These are phyloP conservation scores for Drosophila dives DNA, from an alignment of 2,888 invertebrate species.

Conservation along the genomic window DNA sequence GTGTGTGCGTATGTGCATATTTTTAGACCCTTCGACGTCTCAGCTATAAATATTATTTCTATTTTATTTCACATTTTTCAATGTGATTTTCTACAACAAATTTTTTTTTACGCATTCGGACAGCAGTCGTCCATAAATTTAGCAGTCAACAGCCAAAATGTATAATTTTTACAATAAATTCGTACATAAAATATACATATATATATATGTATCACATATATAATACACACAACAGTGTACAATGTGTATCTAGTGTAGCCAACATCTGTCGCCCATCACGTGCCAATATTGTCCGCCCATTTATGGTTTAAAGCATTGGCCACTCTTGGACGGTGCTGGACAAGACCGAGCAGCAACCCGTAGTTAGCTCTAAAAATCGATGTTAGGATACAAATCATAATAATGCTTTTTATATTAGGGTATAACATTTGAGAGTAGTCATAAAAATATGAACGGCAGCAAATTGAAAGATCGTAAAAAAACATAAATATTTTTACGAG, in stretches of 20 bases:
- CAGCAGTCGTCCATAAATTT: conserved; percentile 61
- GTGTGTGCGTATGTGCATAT: conserved; percentile 27
- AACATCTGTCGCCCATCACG: conserved; percentile 48
- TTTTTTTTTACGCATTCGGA: conserved; percentile 43
- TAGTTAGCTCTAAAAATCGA: conserved; percentile 25
- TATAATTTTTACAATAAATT: conserved; percentile 58
- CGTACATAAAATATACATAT: conserved; percentile 5
- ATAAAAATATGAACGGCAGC: conserved; percentile 33
- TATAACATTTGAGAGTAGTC: conserved; percentile 36
- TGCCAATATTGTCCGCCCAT: conserved; percentile 37
- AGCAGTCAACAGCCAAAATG: conserved; percentile 46
- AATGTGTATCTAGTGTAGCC: conserved; percentile 9
- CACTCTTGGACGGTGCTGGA: background rate
- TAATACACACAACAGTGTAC: background rate
- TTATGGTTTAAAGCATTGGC: conserved; percentile 25
- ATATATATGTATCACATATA: background rate
- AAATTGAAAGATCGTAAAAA: conserved; percentile 60
- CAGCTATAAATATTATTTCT: conserved; percentile 80
- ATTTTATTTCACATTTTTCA: conserved; percentile 78
- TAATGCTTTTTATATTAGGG: conserved; percentile 18
- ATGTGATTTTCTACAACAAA: conserved; percentile 66
- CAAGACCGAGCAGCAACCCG: background rate
- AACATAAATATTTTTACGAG: conserved; percentile 31
- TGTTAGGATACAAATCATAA: conserved; percentile 28
- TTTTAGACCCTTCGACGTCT: conserved; percentile 79